Conservation (phyloP, 2,113 vertebrate genomes). For the Mixornis gularis region DNA sequence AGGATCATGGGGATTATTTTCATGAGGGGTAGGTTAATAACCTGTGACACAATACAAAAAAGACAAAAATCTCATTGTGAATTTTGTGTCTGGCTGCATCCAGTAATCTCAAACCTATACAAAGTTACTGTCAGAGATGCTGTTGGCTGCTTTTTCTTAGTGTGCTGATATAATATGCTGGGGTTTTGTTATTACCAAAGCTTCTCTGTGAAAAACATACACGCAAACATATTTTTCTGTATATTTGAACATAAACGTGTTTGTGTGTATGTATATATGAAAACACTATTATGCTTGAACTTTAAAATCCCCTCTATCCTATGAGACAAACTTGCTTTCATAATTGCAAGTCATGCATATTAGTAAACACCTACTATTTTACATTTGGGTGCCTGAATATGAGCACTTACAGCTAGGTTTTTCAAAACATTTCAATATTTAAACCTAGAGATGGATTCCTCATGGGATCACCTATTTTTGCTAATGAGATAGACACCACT, state of each 20-base stretch:
- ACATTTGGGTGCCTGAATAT: background rate
- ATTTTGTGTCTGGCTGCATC: conserved; percentile 32
- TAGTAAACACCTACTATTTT: background rate
- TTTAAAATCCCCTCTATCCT: background rate
- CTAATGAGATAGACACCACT: background rate
- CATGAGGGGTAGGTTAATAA: conserved; percentile 36
- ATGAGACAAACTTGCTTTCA: background rate
- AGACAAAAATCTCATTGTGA: conserved; percentile 27
- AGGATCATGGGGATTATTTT: conserved; percentile 34
- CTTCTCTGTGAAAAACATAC: background rate
- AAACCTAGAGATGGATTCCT: background rate
- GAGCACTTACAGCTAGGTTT: background rate
- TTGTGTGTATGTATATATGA: background rate
- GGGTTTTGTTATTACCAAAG: background rate
- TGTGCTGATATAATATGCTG: background rate
- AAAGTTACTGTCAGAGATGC: background rate
- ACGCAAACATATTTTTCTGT: background rate
- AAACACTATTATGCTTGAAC: background rate
- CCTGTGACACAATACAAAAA: conserved; percentile 34
- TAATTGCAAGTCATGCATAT: background rate
- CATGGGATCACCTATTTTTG: background rate
- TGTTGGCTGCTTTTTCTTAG: background rate
- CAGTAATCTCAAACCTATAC: background rate
- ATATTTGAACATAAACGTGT: background rate
- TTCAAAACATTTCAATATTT: background rate